These are phyloP conservation scores for Microchirus variegatus DNA, from an alignment of 2,797 vertebrate genomes.

Conservation along the genomic window DNA sequence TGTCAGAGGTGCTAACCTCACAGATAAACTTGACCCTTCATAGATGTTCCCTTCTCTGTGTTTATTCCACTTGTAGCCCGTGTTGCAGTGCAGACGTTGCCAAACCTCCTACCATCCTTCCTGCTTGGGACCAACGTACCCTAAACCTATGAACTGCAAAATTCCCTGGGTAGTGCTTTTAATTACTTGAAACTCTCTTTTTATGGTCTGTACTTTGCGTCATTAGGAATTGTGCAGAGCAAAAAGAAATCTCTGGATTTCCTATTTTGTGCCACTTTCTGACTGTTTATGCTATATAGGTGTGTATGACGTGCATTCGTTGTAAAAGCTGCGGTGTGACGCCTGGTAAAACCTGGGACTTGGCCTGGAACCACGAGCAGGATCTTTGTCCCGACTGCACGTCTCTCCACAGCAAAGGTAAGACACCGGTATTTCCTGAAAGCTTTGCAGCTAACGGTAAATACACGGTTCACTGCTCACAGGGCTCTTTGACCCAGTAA, in stretches of 20 bases:
- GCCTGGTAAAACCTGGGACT: conserved; percentile 86
- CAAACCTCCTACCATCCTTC: conserved; percentile 90
- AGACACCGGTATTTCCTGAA: neutral
- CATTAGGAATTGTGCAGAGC: too few relatives aligned
- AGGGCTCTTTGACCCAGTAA: too few relatives aligned
- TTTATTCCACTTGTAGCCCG: conserved; percentile 74
- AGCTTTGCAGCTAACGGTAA: neutral
- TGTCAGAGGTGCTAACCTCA: neutral
- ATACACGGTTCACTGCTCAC: neutral
- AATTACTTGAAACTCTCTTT: neutral
- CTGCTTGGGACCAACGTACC: conserved; percentile 91
- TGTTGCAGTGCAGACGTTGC: conserved; percentile 89
- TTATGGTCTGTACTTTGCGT: too few relatives aligned
- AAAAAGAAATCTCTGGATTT: neutral
- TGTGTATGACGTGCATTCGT: conserved; percentile 90
- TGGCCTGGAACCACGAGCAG: conserved; percentile 86
- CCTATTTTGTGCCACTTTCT: neutral
- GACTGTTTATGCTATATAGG: conserved; percentile 71
- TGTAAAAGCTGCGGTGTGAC: conserved; percentile 92
- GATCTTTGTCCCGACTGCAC: conserved; percentile 89
- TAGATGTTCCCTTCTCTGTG: neutral
- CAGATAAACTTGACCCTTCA: neutral
- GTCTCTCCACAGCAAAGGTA: conserved; percentile 85
- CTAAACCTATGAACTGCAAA: conserved; percentile 85
- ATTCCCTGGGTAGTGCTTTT: conserved; percentile 85